These are phyloP conservation scores for Polypedilum pembai DNA, from an alignment of 1,140 invertebrate genomes.

Conservation along the genomic window DNA sequence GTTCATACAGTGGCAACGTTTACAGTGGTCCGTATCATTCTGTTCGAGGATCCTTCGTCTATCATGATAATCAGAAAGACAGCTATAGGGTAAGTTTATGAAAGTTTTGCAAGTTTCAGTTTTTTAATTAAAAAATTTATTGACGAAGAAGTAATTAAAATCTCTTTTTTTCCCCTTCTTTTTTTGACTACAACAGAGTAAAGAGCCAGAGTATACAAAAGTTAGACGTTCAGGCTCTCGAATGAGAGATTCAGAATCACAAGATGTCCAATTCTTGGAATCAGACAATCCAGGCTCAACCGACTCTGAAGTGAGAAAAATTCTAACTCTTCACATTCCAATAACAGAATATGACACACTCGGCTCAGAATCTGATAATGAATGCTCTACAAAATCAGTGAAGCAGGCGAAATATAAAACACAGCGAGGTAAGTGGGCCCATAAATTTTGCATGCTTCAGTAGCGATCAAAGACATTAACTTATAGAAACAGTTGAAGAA, in stretches of 20 bases:
- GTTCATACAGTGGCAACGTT: conserved; percentile 80
- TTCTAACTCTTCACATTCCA: conserved; percentile 77
- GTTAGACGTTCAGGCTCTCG: conserved; percentile 68
- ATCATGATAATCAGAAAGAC: conserved; percentile 67
- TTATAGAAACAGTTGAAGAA: conserved; percentile 54
- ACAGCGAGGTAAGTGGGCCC: conserved; percentile 44
- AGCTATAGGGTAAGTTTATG: conserved; percentile 46
- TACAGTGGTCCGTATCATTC: conserved; percentile 77
- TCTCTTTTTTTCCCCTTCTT: not conserved
- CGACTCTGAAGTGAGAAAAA: conserved; percentile 81
- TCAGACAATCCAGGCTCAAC: conserved; percentile 78
- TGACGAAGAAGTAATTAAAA: not conserved
- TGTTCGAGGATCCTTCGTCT: conserved; percentile 80
- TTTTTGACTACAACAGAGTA: conserved; percentile 48
- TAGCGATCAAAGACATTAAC: conserved; percentile 30
- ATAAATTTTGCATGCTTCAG: not conserved
- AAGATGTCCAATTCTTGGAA: conserved; percentile 57
- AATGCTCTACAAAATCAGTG: conserved; percentile 49
- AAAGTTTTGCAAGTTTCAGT: not conserved
- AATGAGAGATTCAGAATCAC: conserved; percentile 63
- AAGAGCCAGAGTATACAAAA: conserved; percentile 73
- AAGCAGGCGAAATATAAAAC: conserved; percentile 53
- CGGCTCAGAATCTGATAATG: conserved; percentile 65
- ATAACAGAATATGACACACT: conserved; percentile 80
- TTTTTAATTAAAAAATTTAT: not conserved